phyloP scores from a whole-genome alignment of 2,797 vertebrate genomes.

The Sarcophilus harrisii region DNA sequence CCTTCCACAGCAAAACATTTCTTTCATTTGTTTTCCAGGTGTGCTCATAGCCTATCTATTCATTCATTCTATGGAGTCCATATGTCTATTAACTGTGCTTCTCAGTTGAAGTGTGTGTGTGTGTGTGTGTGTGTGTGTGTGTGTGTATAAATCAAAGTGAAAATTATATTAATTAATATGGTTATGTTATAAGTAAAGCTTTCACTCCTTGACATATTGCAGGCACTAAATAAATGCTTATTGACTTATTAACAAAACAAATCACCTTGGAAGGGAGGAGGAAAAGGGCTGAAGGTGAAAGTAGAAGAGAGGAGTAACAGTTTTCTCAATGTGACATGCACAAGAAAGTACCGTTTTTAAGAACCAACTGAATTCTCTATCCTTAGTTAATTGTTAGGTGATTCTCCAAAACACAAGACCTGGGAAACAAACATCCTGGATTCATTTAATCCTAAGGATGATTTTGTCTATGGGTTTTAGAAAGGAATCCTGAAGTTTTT shows the following conservation, averaged over 20 bases:
- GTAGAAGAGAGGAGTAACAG: background rate
- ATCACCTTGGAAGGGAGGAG: background rate
- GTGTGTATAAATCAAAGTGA: no score
- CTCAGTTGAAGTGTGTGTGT: background rate
- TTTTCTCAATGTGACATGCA: background rate
- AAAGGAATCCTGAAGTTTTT: background rate
- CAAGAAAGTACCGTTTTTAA: background rate
- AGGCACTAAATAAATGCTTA: background rate
- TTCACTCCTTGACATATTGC: background rate
- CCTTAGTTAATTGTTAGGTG: background rate
- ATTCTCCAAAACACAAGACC: background rate
- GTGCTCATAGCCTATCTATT: background rate
- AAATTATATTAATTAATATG: background rate
- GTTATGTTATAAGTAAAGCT: background rate
- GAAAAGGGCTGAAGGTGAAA: background rate
- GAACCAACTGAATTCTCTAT: background rate
- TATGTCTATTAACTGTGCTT: background rate
- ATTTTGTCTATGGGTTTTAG: background rate
- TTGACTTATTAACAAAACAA: background rate
- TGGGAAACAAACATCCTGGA: background rate
- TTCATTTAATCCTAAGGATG: background rate
- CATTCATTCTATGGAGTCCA: background rate
- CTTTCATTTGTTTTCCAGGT: background rate
- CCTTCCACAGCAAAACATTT: background rate
- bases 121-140: no score